Base-by-base conservation (phyloP, 2,888 invertebrate genomes). In the Zootermopsis nevadensis region DNA sequence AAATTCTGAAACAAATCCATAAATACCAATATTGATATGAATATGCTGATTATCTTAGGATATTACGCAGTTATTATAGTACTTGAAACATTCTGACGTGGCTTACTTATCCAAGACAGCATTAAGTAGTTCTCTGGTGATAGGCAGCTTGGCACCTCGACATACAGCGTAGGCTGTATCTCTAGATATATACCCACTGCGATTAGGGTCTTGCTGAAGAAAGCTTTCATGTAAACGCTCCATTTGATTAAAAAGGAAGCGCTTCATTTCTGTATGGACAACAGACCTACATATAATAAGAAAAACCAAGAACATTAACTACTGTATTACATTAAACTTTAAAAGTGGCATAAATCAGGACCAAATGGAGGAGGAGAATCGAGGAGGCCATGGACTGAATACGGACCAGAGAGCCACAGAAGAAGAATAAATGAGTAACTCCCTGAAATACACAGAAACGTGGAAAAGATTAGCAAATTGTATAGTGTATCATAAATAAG, bases 201-300 rank as follows among this genome's bases (percentile, higher is more conserved):
- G 91, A 0, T 89, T 86, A 12, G 91, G 90, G 88, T 94, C 93
- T 83, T 92, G 89, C 85, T 92, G 91, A 77, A 90, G 88, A 77
- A 94, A 90, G 86, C 93, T 92, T 87, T 94, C 93, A 82, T 90
- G 67, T 0, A 94, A 86, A 31, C 93, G 90, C 33, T 92, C 92
- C 80, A 94, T 90, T 84, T 94, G 94, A 86, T 94, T 93, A 95
- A 95, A 96, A 4, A 96, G 88, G 6, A 92, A 92, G 38, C 94
- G 92, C n/a, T 93, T 93, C 66, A 97, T 87, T 84, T 94, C 94
- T 27, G 94, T 92, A 84, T 96, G 94, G 4, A 95, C 93, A 60
- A 95, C 89, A 0, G 94, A 92, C 84, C 96, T 94, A 85, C 31
- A 86, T 83, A 6, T 27, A 60, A 60, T 3, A n/a, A 48, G 48